These are phyloP conservation scores for Phalacrocorax pelagicus DNA, from an alignment of 2,113 vertebrate genomes.

Conservation along the genomic window DNA sequence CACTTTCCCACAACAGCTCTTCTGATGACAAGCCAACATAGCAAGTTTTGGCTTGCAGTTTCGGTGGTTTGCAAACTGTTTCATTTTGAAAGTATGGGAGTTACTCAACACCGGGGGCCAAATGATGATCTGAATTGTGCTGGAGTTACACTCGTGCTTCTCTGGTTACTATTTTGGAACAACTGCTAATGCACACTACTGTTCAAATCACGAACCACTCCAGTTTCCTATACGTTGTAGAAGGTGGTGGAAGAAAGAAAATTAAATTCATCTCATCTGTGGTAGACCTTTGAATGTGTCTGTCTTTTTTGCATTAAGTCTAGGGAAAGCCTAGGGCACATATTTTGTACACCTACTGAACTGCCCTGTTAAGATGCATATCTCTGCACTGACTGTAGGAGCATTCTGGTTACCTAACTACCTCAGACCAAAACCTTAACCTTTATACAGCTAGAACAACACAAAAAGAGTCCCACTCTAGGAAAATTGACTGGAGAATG, in stretches of 20 bases:
- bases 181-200: not conserved
- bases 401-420: not conserved
- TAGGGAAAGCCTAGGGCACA: slow-evolving; percentile 38
- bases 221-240: not conserved
- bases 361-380: not conserved
- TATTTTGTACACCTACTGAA: slow-evolving; percentile 45
- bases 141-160: not conserved
- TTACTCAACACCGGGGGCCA: slow-evolving; percentile 46
- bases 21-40: slow-evolving; percentile 55
- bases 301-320: not conserved
- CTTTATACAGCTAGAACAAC: not conserved
- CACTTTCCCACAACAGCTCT: slow-evolving; percentile 66
- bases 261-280: not conserved
- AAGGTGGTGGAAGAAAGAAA: not conserved
- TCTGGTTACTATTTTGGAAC: slow-evolving; percentile 14
- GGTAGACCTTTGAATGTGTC: not conserved
- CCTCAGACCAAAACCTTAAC: not conserved
- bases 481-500: not conserved
- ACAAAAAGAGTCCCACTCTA: not conserved
- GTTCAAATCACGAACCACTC: not conserved
- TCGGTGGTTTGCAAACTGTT: slow-evolving; percentile 70
- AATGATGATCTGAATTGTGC: slow-evolving; percentile 27
- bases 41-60: slow-evolving; percentile 74
- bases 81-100: slow-evolving; percentile 67
- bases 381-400: slow-evolving; percentile 7